Evolutionary conservation across 2,888 invertebrate genomes (phyloP).

Genomic region (Sarcophaga carnaria): DNA sequence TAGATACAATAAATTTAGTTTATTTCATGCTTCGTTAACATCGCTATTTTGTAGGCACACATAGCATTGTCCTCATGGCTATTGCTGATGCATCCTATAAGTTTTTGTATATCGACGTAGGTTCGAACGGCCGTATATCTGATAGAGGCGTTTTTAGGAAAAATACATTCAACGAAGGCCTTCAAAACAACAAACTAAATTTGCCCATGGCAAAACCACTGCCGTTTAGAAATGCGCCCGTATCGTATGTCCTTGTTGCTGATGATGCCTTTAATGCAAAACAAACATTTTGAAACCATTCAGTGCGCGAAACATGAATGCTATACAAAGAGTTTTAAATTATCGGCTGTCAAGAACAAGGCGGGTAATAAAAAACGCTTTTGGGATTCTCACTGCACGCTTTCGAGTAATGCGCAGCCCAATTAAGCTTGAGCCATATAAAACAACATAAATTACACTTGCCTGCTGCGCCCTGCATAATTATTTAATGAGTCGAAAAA

Average conservation of each 20-base stretch:
- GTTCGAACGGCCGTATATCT: constrained; percentile 24
- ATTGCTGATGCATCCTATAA: constrained; percentile 21
- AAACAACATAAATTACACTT: neutral
- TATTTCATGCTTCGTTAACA: neutral
- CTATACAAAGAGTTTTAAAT: constrained; percentile 36
- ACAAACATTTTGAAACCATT: constrained; percentile 33
- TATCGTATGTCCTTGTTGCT: constrained; percentile 31
- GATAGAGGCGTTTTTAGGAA: constrained; percentile 26
- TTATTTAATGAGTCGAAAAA: constrained; percentile 21
- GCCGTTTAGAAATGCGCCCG: constrained; percentile 11
- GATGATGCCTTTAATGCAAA: constrained; percentile 18
- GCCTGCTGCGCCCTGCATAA: constrained; percentile 16
- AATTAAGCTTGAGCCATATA: neutral
- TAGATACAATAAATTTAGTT: neutral
- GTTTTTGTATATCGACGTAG: constrained; percentile 25
- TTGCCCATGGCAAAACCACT: constrained; percentile 19
- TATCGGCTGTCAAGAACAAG: constrained; percentile 23
- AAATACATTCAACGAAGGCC: constrained; percentile 15
- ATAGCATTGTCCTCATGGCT: constrained; percentile 22
- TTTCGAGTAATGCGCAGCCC: constrained; percentile 14
- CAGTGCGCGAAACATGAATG: constrained; percentile 25
- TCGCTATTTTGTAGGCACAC: neutral
- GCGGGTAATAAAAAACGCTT: constrained; percentile 37
- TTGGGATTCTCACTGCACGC: constrained; percentile 26
- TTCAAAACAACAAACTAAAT: constrained; percentile 28